Evolutionary conservation across 2,888 invertebrate species (phyloP), one percentile per base, ranked within the genome.

Genomic region (Meliscaeva auricollis): DNA sequence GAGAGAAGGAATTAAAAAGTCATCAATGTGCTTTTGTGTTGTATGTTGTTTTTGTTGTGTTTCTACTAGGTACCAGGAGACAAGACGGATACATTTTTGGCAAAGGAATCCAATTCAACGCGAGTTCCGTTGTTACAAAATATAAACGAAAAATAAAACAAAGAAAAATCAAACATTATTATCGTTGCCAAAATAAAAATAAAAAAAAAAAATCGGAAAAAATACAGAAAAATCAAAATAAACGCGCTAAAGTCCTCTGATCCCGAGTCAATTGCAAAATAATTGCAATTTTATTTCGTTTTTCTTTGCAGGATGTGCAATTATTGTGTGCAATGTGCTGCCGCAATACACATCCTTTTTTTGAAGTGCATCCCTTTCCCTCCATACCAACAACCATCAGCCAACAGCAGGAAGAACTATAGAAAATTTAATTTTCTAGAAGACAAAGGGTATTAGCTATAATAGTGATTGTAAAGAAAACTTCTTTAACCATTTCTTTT

Each of bases 191-290:
- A 78, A 52, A 62, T 3, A 7, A 30, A 62, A 72, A 64, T n/a
- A 2, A 38, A 32, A 72, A 9, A 17, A 54, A 6, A 5, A 9
- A 41, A 44, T 22, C 9, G n/a, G 2, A 60, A 41, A 44, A 77
- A 64, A 41, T 20, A 74, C 9, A 26, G 2, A 60, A 41, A 44
- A 77, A 64, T 48, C 22, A 74, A 69, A n/a, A n/a, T n/a, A n/a
- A n/a, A n/a, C n/a, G n/a, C 62, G 20, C 15, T 56, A 58, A 81
- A 81, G 41, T 76, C 76, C 35, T 66, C 30, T 64, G 66, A 48
- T 66, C 50, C 77, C 30, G 56, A 77, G 68, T 83, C 73, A 78
- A 83, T 83, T 83, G 83, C 62, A 69, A 78, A 78, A 83, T 83
- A 78, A 78, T 78, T 83, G 78, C 78, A 48, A 78, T 74, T 17